Evolutionary conservation across 2,797 vertebrate genomes (phyloP).

Genomic region (Protosalanx chinensis): DNA sequence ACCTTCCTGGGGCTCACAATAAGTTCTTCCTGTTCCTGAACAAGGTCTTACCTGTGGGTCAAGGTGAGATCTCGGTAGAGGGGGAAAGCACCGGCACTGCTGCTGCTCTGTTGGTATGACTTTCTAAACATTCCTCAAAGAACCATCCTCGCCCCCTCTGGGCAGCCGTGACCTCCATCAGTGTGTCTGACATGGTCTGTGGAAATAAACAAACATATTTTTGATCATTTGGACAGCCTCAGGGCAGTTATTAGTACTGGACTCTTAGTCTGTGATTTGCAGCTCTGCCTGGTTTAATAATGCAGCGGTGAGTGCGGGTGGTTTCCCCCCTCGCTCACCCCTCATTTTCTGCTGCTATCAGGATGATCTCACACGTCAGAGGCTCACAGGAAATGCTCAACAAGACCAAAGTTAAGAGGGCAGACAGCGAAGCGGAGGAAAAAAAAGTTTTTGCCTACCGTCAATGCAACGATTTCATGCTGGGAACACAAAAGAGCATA

Average conservation of each 20-base stretch:
- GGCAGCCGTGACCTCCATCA: neutral
- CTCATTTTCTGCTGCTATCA: conserved; percentile 75
- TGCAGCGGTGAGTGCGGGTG: conserved; percentile 63
- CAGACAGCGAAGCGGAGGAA: conserved; percentile 74
- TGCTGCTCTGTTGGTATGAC: neutral
- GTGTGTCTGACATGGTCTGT: conserved; percentile 13
- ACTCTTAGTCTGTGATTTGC: conserved; percentile 59
- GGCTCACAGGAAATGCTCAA: conserved; percentile 74
- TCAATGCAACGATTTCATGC: conserved; percentile 81
- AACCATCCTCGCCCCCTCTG: neutral
- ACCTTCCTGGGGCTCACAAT: neutral
- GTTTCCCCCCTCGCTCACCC: conserved; percentile 29
- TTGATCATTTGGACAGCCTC: conserved; percentile 54
- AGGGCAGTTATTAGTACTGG: conserved; percentile 57
- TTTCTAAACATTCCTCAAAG: conserved; percentile 8
- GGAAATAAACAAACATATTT: conserved; percentile 51
- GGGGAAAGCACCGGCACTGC: neutral
- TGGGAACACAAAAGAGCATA: conserved; percentile 95
- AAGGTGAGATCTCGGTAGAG: neutral
- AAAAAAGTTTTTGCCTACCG: conserved; percentile 59
- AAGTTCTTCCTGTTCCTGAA: neutral
- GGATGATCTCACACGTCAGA: conserved; percentile 67
- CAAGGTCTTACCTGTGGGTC: conserved; percentile 13
- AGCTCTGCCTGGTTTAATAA: conserved; percentile 68
- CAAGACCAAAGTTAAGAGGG: conserved; percentile 77